phyloP scores from a whole-genome alignment of 2,888 invertebrate species.

The Cacoxenus indagator region DNA sequence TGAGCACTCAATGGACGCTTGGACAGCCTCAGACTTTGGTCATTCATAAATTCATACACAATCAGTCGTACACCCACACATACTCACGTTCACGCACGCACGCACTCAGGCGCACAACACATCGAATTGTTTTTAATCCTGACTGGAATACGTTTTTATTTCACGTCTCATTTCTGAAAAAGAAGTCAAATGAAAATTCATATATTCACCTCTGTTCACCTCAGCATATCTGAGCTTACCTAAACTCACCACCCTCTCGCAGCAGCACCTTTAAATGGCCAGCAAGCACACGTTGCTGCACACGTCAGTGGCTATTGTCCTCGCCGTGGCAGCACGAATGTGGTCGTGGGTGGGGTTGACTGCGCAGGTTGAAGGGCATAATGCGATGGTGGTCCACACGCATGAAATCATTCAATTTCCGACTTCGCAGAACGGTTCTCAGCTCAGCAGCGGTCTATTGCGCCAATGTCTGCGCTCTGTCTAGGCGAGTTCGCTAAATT shows the following conservation, averaged over 20 bases:
- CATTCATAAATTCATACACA: slow-evolving; percentile 51
- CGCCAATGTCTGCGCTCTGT: slow-evolving; percentile 52
- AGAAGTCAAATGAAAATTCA: slow-evolving; percentile 48
- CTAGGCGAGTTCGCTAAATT: slow-evolving; percentile 48
- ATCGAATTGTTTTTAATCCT: slow-evolving; percentile 43
- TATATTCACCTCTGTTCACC: slow-evolving; percentile 25
- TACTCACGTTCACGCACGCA: slow-evolving; percentile 47
- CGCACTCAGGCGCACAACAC: slow-evolving; percentile 33
- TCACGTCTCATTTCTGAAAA: slow-evolving; percentile 47
- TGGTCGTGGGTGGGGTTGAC: slow-evolving; percentile 56
- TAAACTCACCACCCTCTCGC: slow-evolving; percentile 60
- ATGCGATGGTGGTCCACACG: slow-evolving; percentile 42
- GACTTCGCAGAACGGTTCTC: slow-evolving; percentile 47
- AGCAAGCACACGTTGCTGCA: slow-evolving; percentile 36
- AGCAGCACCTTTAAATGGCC: slow-evolving; percentile 57
- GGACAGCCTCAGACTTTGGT: slow-evolving; percentile 15
- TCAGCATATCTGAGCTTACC: background rate
- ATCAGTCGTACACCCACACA: slow-evolving; percentile 40
- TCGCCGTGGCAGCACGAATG: slow-evolving; percentile 39
- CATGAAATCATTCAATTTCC: slow-evolving; percentile 52
- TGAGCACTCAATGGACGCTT: background rate
- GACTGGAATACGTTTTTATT: slow-evolving; percentile 55
- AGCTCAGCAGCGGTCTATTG: slow-evolving; percentile 21
- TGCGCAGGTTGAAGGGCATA: too few relatives aligned
- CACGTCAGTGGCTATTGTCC: slow-evolving; percentile 26